These are phyloP conservation scores for Rousettus madagascariensis DNA, from an alignment of 2,797 vertebrate species.

Conservation along the genomic window DNA sequence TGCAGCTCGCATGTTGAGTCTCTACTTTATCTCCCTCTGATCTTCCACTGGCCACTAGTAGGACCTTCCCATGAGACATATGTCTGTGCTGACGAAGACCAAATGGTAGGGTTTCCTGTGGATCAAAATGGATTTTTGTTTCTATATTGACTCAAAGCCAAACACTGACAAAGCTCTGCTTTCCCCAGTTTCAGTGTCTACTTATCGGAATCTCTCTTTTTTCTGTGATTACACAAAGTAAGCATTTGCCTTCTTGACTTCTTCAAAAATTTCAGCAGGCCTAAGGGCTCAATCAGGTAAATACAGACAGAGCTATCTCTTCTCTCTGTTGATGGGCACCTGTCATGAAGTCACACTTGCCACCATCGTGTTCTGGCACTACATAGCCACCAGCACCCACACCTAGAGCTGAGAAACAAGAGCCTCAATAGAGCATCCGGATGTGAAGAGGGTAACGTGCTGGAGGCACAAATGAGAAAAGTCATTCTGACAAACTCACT, in stretches of 20 bases:
- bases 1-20: background rate
- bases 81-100: rapidly evolving
- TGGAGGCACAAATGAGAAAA: background rate
- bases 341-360: background rate
- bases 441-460: background rate
- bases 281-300: background rate
- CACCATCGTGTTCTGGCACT: background rate
- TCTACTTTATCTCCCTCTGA: background rate
- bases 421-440: background rate
- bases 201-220: background rate
- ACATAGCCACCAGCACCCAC: background rate
- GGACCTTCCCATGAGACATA: background rate
- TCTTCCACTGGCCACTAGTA: background rate
- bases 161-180: background rate
- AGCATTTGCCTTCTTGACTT: background rate
- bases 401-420: background rate
- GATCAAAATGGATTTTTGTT: background rate
- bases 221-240: background rate
- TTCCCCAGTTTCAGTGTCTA: background rate
- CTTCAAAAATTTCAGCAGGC: background rate
- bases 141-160: background rate
- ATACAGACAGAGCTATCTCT: background rate
- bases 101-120: background rate
- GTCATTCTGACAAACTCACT: background rate
- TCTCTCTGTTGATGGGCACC: background rate